A percentile compares a stretch with the other conserved stretches of the same genome.
Conservation (phyloP, 2,113 vertebrate genomes). For the Rattus rattus region DNA sequence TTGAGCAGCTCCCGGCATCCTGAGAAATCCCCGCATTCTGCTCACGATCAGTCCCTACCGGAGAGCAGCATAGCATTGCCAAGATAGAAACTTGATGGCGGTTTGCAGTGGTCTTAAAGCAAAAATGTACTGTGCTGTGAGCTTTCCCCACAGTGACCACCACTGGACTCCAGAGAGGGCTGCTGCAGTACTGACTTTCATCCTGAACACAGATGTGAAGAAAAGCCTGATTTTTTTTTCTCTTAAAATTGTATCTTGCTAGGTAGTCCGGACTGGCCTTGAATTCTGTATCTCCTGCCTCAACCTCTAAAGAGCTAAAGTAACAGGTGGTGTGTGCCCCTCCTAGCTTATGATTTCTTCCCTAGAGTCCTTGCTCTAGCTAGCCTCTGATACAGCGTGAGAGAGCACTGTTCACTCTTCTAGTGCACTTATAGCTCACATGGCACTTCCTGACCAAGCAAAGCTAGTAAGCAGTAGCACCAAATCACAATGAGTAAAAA, state of each 20-base stretch:
- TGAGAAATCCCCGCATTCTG: not conserved
- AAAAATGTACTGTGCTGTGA: not conserved
- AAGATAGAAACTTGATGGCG: not conserved
- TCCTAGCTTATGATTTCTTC: not conserved
- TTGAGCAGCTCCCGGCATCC: not conserved
- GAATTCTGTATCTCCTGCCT: not conserved
- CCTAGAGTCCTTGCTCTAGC: not conserved
- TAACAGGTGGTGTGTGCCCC: not conserved
- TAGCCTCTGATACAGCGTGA: not conserved
- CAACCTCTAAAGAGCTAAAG: not conserved
- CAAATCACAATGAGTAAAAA: not conserved
- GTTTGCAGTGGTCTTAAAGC: not conserved
- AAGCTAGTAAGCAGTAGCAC: constrained; percentile 11
- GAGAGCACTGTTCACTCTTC: not conserved
- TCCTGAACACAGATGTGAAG: not conserved
- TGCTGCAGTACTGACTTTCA: not conserved
- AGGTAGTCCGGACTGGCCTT: not conserved
- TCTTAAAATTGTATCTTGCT: not conserved
- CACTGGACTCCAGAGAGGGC: not conserved
- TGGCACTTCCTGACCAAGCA: not conserved
- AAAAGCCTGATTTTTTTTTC: not conserved
- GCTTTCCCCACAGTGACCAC: not conserved
- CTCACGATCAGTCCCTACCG: not conserved
- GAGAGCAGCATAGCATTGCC: not conserved
- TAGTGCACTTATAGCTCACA: not conserved